These are phyloP conservation scores for Drosophila miranda DNA, from an alignment of 1,140 invertebrate species.

Conservation along the genomic window DNA sequence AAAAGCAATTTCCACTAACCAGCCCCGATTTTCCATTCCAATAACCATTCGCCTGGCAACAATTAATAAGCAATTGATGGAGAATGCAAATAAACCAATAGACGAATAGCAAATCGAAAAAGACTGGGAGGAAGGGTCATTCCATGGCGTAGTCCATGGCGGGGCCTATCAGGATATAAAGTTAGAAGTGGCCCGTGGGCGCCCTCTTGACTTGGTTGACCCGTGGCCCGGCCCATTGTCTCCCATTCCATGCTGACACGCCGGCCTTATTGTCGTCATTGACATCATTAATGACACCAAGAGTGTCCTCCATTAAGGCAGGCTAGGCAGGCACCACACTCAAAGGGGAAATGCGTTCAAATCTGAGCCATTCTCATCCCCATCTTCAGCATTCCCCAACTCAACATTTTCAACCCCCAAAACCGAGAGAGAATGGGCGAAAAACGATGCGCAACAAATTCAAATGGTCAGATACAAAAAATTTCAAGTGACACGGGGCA, in stretches of 20 bases:
- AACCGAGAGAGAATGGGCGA: not conserved
- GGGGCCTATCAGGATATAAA: not conserved
- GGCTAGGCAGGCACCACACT: conserved; percentile 22
- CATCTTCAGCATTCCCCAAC: not conserved
- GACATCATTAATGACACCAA: conserved; percentile 76
- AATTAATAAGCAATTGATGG: conserved; percentile 44
- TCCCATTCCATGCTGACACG: not conserved
- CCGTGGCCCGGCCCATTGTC: conserved; percentile 19
- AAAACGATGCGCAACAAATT: conserved; percentile 68
- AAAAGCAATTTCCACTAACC: conserved; percentile 36
- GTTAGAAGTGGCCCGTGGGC: conserved; percentile 15
- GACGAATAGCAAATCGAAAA: conserved; percentile 1
- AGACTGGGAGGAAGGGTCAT: too few relatives aligned
- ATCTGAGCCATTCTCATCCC: conserved; percentile 11
- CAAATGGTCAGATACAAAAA: conserved; percentile 68
- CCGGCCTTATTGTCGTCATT: conserved; percentile 64
- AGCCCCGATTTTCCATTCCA: conserved; percentile 24
- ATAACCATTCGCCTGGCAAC: conserved; percentile 34
- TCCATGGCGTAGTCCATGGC: too few relatives aligned
- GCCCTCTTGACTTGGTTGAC: conserved; percentile 8
- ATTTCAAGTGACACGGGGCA: conserved; percentile 53
- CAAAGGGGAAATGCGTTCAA: conserved; percentile 40
- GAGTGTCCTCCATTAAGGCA: conserved; percentile 72
- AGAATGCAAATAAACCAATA: conserved; percentile 37
- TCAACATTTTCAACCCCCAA: too few relatives aligned